Evolutionary conservation across 2,888 invertebrate species (phyloP).

Genomic region (Acanthosoma haemorrhoidale): DNA sequence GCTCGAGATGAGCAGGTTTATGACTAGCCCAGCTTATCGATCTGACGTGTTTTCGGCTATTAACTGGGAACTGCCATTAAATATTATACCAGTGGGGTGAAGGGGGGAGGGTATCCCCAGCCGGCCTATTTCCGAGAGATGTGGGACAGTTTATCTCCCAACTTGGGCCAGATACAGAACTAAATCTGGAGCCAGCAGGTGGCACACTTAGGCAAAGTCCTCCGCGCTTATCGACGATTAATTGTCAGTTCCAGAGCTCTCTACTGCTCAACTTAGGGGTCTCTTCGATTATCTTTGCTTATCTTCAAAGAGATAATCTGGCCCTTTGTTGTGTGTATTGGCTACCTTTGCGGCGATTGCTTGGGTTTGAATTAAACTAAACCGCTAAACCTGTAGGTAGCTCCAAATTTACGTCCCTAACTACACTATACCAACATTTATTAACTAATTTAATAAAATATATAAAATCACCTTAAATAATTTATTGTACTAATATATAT

Average conservation of each 20-base stretch:
- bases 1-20: not conserved
- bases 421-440: too few species aligned
- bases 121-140: not conserved
- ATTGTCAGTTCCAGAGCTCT: not conserved
- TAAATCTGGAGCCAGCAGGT: not conserved
- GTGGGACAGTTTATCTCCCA: slow-evolving; percentile 5
- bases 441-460: too few species aligned
- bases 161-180: not conserved
- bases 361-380: too few species aligned
- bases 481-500: too few species aligned
- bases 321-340: too few species aligned
- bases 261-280: too few species aligned
- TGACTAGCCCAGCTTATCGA: not conserved
- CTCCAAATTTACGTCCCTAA: too few species aligned
- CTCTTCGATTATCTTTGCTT: slow-evolving; percentile 8
- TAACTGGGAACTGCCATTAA: slow-evolving; percentile 4
- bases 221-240: slow-evolving; percentile 8
- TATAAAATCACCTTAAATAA: too few species aligned
- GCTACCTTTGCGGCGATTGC: too few species aligned
- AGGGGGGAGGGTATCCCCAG: not conserved
- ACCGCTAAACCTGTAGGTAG: too few species aligned
- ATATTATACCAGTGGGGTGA: not conserved
- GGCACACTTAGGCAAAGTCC: slow-evolving; percentile 6
- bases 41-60: not conserved
- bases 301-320: not conserved